Evolutionary conservation across 2,113 vertebrate species (phyloP).

Genomic region (Hemiprocne comata): DNA sequence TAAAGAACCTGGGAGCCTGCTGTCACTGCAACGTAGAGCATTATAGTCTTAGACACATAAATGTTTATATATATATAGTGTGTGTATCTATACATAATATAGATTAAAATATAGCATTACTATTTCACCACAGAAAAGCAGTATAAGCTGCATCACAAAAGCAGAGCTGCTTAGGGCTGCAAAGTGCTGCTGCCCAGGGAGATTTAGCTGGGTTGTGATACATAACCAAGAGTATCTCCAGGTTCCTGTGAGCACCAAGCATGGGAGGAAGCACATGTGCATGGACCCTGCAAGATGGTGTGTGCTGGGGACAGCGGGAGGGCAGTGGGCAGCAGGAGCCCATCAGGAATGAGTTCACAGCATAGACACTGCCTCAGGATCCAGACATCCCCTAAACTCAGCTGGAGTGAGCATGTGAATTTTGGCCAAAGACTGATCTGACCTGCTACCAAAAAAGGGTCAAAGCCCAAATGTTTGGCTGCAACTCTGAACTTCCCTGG

Average conservation of each 20-base stretch:
- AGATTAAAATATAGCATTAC: background rate
- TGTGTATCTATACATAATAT: background rate
- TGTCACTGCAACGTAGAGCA: background rate
- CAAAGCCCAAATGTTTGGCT: background rate
- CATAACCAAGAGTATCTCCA: background rate
- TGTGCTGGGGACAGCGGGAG: background rate
- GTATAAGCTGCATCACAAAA: background rate
- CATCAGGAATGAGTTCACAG: background rate
- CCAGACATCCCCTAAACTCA: background rate
- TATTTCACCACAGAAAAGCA: background rate
- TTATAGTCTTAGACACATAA: background rate
- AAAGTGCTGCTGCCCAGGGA: background rate
- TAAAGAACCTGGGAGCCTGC: background rate
- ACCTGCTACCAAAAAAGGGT: background rate
- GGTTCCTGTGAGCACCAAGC: no score
- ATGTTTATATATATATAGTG: background rate
- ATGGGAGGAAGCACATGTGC: fast-evolving
- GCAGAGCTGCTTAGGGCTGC: background rate
- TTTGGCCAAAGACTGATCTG: background rate
- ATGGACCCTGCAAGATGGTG: no score
- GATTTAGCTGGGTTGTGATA: background rate
- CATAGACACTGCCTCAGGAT: no score
- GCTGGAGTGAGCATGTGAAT: background rate
- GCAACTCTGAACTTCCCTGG: background rate
- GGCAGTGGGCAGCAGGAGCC: no score